These are phyloP conservation scores for Diarsia rubi DNA, from an alignment of 2,888 invertebrate species.

Conservation along the genomic window DNA sequence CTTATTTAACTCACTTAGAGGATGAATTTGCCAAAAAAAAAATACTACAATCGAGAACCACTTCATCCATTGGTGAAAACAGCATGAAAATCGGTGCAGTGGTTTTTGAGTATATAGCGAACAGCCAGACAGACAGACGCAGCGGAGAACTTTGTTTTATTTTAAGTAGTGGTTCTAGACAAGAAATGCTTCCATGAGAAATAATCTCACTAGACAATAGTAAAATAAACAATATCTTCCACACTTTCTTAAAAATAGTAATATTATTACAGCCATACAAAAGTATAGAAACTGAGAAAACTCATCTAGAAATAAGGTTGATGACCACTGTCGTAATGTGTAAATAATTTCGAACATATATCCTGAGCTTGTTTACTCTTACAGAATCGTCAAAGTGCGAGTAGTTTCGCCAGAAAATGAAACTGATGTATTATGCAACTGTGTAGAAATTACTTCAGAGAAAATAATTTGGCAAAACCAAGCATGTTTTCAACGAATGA, in stretches of 20 bases:
- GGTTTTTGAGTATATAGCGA: too few species aligned
- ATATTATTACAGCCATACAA: neutral
- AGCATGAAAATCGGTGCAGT: too few species aligned
- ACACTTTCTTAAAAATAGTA: neutral
- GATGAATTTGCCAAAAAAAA: too few species aligned
- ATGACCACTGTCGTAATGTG: conserved; percentile 37
- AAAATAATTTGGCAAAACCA: conserved; percentile 48
- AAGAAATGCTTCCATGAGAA: neutral
- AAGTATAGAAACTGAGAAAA: neutral
- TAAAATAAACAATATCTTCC: neutral
- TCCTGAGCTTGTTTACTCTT: conserved; percentile 48
- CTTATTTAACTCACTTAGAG: too few species aligned
- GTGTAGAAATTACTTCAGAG: conserved; percentile 39
- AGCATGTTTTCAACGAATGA: conserved; percentile 31
- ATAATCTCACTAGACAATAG: neutral
- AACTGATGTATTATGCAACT: conserved; percentile 31
- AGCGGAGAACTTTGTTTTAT: too few species aligned
- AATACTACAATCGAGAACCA: too few species aligned
- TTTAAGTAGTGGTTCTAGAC: neutral
- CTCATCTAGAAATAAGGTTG: conserved; percentile 19
- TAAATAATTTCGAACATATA: conserved; percentile 48
- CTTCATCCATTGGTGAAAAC: too few species aligned
- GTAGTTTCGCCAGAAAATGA: conserved; percentile 43
- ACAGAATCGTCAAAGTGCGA: conserved; percentile 40
- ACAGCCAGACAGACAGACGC: too few species aligned